Evolutionary conservation across 2,888 invertebrate species (phyloP), one percentile per base, ranked within the genome.

Genomic region (Cheilosia pagana): DNA sequence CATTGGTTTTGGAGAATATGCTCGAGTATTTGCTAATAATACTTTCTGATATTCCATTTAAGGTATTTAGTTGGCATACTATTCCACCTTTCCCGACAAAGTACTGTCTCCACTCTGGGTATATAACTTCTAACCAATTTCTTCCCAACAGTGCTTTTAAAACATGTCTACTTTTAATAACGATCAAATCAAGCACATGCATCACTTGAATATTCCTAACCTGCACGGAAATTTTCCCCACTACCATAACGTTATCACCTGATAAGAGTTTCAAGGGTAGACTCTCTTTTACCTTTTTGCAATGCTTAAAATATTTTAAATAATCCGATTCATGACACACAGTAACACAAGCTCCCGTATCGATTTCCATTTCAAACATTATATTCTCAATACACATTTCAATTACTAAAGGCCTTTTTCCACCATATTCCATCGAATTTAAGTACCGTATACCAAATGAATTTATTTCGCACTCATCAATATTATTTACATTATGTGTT

Each of bases 291-390:
- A 55, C 5, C 10, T 72, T 10, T 68, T 67, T 50, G n/a, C 59
- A 48, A 41, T 82, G 50, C 7, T 45, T 45, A 10, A 77, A 74
- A 83, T 68, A 52, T 14, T 63, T 74, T 10, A 39, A 19, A 55
- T 74, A 68, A 48, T 68, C 68, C 0, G 67, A 62, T 16, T 60
- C 45, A 45, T 78, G 72, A 16, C 52, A 53, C 28, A 82, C 67
- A 16, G 72, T 35, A 2, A 68, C 77, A 65, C 82, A 76, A 16
- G 81, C 81, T 3, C 75, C 65, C 2, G 65, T 74, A 43, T 81
- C 75, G n/a, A 81, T 28, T 77, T 76, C 72, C 43, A 77, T 48
- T 60, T 52, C 45, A 41, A 65, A 53, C 8, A 23, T 35, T 7
- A 53, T n/a, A 67, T 50, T 39, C 45, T 77, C 71, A n/a, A 77